Evolutionary conservation across 2,888 invertebrate genomes (phyloP).

Genomic region (Tanaodytes sp.): DNA sequence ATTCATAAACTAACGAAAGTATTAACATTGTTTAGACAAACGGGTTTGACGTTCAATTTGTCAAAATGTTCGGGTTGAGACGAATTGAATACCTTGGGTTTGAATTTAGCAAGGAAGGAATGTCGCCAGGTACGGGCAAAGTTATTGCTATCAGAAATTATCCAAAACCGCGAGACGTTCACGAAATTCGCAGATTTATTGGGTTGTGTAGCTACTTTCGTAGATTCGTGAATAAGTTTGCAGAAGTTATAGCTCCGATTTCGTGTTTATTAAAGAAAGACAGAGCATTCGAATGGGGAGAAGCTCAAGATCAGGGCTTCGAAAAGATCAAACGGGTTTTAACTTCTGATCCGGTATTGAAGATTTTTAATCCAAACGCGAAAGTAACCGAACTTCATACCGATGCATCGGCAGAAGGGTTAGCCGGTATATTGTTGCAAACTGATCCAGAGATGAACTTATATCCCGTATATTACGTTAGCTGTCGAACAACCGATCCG

Average conservation of each 20-base stretch:
- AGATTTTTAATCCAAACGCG: slow-evolving; percentile 2
- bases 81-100: neutral
- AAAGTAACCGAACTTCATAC: slow-evolving; percentile 3
- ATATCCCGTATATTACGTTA: slow-evolving; percentile 5
- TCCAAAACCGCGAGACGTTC: neutral
- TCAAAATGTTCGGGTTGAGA: neutral
- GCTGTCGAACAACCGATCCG: slow-evolving; percentile 3
- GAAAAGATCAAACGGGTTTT: neutral
- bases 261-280: slow-evolving; percentile 1
- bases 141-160: neutral
- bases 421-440: slow-evolving; percentile 1
- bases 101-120: slow-evolving; percentile 1
- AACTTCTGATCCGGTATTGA: neutral
- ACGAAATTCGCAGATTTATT: slow-evolving; percentile 3
- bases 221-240: neutral
- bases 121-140: neutral
- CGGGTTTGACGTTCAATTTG: neutral
- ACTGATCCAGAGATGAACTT: neutral
- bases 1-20: neutral
- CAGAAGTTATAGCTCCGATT: neutral
- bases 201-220: slow-evolving; percentile 11
- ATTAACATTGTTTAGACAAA: neutral
- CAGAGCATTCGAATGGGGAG: neutral
- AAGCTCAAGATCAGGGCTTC: neutral
- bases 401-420: slow-evolving; percentile 4